phyloP scores from a whole-genome alignment of 2,888 invertebrate species.

The Volucella bombylans region DNA sequence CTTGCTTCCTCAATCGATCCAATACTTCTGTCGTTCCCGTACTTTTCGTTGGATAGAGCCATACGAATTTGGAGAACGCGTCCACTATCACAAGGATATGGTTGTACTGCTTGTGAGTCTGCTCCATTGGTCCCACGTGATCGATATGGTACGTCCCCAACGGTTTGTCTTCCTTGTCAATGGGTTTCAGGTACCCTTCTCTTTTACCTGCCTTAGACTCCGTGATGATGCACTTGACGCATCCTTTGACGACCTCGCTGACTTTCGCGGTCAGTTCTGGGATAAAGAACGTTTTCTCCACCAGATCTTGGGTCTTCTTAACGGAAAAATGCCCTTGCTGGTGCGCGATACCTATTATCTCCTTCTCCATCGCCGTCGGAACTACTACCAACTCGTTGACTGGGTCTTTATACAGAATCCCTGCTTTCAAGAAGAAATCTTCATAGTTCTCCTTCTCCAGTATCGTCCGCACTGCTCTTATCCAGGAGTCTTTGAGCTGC shows the following conservation, averaged over 20 bases:
- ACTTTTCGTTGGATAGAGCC: slow-evolving; percentile 78
- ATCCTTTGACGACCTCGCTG: slow-evolving; percentile 13
- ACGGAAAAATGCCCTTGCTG: slow-evolving; percentile 78
- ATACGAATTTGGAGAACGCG: slow-evolving; percentile 78
- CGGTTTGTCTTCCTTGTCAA: slow-evolving; percentile 78
- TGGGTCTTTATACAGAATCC: slow-evolving; percentile 44
- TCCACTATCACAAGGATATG: slow-evolving; percentile 78
- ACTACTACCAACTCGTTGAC: slow-evolving; percentile 75
- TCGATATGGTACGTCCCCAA: slow-evolving; percentile 77
- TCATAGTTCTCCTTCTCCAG: slow-evolving; percentile 49
- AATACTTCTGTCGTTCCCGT: slow-evolving; percentile 76
- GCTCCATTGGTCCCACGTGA: slow-evolving; percentile 77
- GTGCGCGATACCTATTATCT: slow-evolving; percentile 78
- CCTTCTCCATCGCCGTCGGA: slow-evolving; percentile 76
- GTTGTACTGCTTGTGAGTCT: slow-evolving; percentile 77
- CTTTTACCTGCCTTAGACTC: slow-evolving; percentile 76
- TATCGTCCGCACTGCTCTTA: slow-evolving; percentile 57
- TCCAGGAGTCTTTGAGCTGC: slow-evolving; percentile 41
- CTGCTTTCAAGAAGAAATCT: slow-evolving; percentile 50
- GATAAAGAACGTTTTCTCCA: slow-evolving; percentile 74
- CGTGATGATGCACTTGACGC: slow-evolving; percentile 47
- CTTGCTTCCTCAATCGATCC: slow-evolving; percentile 76
- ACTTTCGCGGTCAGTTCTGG: not conserved
- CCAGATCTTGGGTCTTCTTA: slow-evolving; percentile 75
- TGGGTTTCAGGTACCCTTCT: slow-evolving; percentile 77